These are phyloP conservation scores for Pomatostomus ruficeps DNA, from an alignment of 2,113 vertebrate genomes.

Conservation along the genomic window DNA sequence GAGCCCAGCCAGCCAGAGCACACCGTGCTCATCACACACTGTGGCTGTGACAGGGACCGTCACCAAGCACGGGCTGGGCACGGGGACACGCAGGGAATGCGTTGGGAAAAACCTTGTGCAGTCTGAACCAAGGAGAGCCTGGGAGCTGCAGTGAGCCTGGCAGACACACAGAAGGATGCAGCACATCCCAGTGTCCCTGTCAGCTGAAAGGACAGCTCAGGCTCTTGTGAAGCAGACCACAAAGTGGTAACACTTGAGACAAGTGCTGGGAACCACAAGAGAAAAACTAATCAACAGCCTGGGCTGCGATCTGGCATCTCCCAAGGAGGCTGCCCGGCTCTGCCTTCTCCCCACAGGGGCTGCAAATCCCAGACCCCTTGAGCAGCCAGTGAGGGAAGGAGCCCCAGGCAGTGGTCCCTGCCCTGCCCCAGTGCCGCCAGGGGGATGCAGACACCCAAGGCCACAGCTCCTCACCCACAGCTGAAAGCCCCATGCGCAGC, in stretches of 20 bases:
- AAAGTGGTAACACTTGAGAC: constrained; percentile 32
- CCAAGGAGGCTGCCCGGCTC: background rate
- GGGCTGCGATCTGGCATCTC: background rate
- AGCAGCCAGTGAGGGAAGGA: rapidly evolving
- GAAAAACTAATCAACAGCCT: background rate
- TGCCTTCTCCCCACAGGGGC: background rate
- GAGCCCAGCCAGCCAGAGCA: background rate
- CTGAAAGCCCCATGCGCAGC: background rate
- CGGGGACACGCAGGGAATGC: rapidly evolving
- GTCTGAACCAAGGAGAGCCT: background rate
- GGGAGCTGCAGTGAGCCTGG: background rate
- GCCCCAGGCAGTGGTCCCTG: background rate
- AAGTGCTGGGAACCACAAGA: background rate
- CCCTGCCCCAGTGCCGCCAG: background rate
- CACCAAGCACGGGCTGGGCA: rapidly evolving
- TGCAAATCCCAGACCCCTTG: rapidly evolving
- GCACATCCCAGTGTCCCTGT: background rate
- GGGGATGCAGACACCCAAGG: background rate
- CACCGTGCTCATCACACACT: background rate
- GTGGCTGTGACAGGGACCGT: rapidly evolving
- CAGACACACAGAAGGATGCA: background rate
- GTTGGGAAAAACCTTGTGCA: rapidly evolving
- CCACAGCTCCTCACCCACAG: background rate
- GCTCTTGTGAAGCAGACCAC: background rate
- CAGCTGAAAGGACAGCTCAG: background rate